These are phyloP conservation scores for Rhizoglyphus robini DNA, from an alignment of 1,140 invertebrate genomes.

Conservation along the genomic window DNA sequence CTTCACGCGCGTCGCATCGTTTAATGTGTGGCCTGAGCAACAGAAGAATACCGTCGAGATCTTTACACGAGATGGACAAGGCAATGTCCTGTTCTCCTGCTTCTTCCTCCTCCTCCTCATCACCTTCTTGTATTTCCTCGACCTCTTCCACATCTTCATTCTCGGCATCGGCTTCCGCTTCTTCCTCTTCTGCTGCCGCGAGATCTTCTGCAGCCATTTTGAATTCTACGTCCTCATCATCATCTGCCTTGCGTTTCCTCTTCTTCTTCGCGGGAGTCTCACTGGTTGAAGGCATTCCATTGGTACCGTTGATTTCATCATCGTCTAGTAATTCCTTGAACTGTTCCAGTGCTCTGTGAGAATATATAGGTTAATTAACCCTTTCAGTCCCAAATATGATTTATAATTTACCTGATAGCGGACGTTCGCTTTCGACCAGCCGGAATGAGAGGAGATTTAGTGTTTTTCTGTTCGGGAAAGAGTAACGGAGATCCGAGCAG, in stretches of 20 bases:
- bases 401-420: not conserved
- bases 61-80: not conserved
- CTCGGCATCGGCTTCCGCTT: not conserved
- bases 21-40: not conserved
- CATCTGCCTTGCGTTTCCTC: not conserved
- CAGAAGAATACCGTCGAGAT: not conserved
- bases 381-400: too few species aligned
- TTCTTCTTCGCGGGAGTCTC: not conserved
- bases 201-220: not conserved
- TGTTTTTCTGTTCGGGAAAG: not conserved
- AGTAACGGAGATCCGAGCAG: not conserved
- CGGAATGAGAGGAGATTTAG: not conserved
- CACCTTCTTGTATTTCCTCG: not conserved
- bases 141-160: not conserved
- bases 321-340: not conserved
- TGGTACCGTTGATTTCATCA: not conserved
- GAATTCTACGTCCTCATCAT: not conserved
- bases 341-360: not conserved
- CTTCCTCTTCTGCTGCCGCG: not conserved
- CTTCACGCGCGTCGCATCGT: not conserved
- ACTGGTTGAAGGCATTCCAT: not conserved
- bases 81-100: not conserved
- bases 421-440: not conserved
- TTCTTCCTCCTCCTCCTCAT: not conserved
- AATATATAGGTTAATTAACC: too few species aligned